Evolutionary conservation across 2,113 vertebrate species (phyloP), one percentile per base, ranked within the genome.

Genomic region (Heloderma charlesbogerti): DNA sequence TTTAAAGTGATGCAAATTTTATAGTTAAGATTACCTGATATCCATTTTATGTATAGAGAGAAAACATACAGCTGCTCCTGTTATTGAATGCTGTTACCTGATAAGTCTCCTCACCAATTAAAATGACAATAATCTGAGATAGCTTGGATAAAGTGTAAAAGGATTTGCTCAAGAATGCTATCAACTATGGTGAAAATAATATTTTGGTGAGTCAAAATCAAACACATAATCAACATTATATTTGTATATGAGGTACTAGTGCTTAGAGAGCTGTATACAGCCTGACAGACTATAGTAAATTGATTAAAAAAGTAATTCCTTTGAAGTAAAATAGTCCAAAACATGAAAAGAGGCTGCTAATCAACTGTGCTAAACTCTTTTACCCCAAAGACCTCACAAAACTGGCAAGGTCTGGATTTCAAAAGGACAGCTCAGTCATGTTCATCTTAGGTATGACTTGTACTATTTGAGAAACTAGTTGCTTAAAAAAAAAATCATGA

Each of bases 1-100:
- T 90, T 93, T 88, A 94, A 94, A 95, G 88, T 89, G 93, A 91
- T 67, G 80, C 88, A 20, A 88, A 90, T 81, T 0, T 0, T 88
- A 80, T 89, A 89, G 60, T 91, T 94, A 88, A 88, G 72, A 81
- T 87, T 63, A 91, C 75, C 48, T 66, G 74, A 37, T 84, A 92
- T 75, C 88, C 88, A 91, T 88, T 87, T 89, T 92, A 88, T 90
- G 88, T 87, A 90, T 60, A 86, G 48, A 89, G 20, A 91, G 31
- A 88, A 82, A 90, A 95, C 69, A 94, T 25, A 22, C 84, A 91
- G 84, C 79, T 79, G 92, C 63, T 72, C 91, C 88, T 93, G 90
- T 78, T 3, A 34, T n/a, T 80, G 54, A 92, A 84, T 91, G 71
- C 79, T 94, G 54, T 66, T 66, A 86, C 34, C 91, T 88, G 20